These are phyloP conservation scores for Danionella dracula DNA, from an alignment of 2,797 vertebrate species.

Conservation along the genomic window DNA sequence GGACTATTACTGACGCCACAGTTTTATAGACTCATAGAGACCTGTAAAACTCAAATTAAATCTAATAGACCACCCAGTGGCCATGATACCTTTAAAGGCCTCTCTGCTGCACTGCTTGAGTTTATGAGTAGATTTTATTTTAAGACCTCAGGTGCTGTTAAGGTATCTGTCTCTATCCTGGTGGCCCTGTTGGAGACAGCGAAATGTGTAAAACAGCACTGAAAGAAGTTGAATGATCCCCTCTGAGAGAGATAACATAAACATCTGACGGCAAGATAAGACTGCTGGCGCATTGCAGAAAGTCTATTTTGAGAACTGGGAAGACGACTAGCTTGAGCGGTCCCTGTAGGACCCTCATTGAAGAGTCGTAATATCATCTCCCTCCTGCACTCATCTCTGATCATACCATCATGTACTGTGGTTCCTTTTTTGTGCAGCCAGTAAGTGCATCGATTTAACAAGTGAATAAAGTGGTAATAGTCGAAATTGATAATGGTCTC, in stretches of 20 bases:
- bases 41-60: neutral
- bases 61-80: slow-evolving; percentile 8
- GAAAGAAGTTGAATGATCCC: neutral
- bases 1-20: neutral
- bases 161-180: neutral
- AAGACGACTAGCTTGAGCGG: slow-evolving; percentile 45
- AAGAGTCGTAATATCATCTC: neutral
- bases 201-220: slow-evolving; percentile 9
- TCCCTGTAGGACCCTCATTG: slow-evolving; percentile 21
- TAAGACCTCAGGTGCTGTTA: slow-evolving; percentile 8
- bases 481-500: slow-evolving; percentile 21
- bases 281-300: slow-evolving; percentile 69
- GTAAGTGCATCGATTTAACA: slow-evolving; percentile 13
- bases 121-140: slow-evolving; percentile 30
- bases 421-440: slow-evolving; percentile 20
- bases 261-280: slow-evolving; percentile 24
- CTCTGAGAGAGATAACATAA: slow-evolving; percentile 22
- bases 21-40: neutral
- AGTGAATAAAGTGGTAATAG: slow-evolving; percentile 13
- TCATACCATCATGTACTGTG: neutral
- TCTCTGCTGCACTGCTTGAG: neutral
- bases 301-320: slow-evolving; percentile 71
- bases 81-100: slow-evolving; percentile 13
- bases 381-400: neutral
- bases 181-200: neutral